Evolutionary conservation across 2,888 invertebrate genomes (phyloP).

Genomic region (Alentia gelatinosa): DNA sequence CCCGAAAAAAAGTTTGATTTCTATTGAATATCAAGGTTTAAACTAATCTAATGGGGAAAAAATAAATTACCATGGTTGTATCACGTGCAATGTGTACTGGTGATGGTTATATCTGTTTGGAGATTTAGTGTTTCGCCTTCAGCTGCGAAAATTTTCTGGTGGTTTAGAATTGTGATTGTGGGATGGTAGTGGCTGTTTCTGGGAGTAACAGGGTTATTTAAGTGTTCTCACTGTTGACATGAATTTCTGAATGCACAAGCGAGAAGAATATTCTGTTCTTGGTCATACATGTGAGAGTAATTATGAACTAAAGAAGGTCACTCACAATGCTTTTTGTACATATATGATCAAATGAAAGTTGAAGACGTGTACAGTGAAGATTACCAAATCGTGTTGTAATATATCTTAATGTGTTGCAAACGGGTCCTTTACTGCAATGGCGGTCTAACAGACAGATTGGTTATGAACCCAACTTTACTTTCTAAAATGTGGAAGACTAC

Average conservation of each 20-base stretch:
- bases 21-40: background rate
- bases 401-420: no score
- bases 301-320: background rate
- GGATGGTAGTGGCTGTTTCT: background rate
- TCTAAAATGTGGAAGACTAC: no score
- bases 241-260: background rate
- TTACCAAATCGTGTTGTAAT: no score
- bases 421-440: no score
- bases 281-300: background rate
- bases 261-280: background rate
- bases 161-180: background rate
- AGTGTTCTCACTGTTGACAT: background rate
- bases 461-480: no score
- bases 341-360: no score
- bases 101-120: background rate
- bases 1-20: background rate
- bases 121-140: background rate
- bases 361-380: no score
- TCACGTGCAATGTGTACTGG: no score
- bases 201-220: background rate
- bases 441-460: no score
- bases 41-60: no score
- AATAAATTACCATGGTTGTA: no score
- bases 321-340: background rate
- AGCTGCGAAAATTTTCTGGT: background rate